These are phyloP conservation scores for Falco biarmicus DNA, from an alignment of 2,797 vertebrate species.

Conservation along the genomic window DNA sequence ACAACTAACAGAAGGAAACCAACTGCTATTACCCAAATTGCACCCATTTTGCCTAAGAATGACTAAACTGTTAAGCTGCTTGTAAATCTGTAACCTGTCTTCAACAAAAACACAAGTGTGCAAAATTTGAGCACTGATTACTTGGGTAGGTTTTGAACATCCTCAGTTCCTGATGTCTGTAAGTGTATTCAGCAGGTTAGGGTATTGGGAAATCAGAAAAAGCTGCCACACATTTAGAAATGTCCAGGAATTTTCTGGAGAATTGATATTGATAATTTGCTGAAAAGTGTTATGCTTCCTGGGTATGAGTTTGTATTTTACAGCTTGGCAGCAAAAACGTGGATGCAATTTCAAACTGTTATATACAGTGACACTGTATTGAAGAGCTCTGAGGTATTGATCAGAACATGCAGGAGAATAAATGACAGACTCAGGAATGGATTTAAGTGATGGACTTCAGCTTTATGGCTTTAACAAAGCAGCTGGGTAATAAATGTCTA, in stretches of 20 bases:
- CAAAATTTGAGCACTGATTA: not conserved
- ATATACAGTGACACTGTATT: not conserved
- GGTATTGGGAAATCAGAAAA: not conserved
- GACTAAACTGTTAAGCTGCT: not conserved
- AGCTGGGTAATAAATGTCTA: not conserved
- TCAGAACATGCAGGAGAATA: not conserved
- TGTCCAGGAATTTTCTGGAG: not conserved
- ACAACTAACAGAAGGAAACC: not conserved
- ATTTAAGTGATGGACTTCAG: not conserved
- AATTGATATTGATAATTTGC: not conserved
- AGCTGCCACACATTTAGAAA: not conserved
- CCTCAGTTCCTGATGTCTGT: not conserved
- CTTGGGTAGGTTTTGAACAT: not conserved
- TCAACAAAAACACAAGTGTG: not conserved
- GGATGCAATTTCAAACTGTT: not conserved
- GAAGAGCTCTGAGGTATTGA: slow-evolving; percentile 10
- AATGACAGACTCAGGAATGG: not conserved
- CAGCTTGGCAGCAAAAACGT: not conserved
- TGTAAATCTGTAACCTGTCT: not conserved
- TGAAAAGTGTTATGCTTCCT: not conserved
- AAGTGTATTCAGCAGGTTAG: not conserved
- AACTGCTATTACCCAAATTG: not conserved
- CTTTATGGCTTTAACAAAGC: not conserved
- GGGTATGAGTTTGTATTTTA: not conserved
- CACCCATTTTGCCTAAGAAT: not conserved